These are phyloP conservation scores for Battus philenor DNA, from an alignment of 1,140 invertebrate genomes.

Conservation along the genomic window DNA sequence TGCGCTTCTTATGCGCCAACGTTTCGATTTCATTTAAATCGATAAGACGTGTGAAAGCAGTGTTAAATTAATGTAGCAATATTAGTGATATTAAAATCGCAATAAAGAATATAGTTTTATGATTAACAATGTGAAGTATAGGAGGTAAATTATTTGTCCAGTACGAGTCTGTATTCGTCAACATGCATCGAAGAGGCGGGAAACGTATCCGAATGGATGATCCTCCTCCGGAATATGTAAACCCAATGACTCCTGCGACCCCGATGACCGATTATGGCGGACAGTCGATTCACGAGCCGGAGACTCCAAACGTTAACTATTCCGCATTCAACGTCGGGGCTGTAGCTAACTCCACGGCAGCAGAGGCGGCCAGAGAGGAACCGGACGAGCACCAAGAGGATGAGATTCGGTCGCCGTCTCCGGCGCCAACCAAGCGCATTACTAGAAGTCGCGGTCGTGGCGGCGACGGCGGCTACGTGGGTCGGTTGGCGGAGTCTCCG, in stretches of 20 bases:
- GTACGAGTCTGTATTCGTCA: too few relatives aligned
- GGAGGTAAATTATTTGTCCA: neutral
- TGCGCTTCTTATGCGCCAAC: too few relatives aligned
- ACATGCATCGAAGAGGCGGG: conserved; percentile 88
- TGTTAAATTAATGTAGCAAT: too few relatives aligned
- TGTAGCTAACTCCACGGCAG: conserved; percentile 40
- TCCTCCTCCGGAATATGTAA: conserved; percentile 90
- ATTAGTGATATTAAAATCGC: too few relatives aligned
- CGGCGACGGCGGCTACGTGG: conserved; percentile 57
- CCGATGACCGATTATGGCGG: conserved; percentile 68
- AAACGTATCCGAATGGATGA: conserved; percentile 95
- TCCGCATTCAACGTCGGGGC: conserved; percentile 56
- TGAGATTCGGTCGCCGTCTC: conserved; percentile 54
- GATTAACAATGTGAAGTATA: conserved; percentile 7
- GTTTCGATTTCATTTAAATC: too few relatives aligned
- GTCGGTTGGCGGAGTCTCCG: conserved; percentile 52
- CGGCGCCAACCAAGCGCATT: conserved; percentile 64
- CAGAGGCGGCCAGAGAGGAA: conserved; percentile 43
- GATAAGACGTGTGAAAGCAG: too few relatives aligned
- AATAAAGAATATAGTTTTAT: too few relatives aligned
- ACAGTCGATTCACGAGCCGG: conserved; percentile 66
- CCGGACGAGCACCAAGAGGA: conserved; percentile 50
- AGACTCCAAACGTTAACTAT: conserved; percentile 50
- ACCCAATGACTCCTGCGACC: conserved; percentile 84
- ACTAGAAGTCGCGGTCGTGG: conserved; percentile 64